Percentiles rank a stretch among this genome's conserved stretches.
phyloP scores from a whole-genome alignment of 2,888 invertebrate genomes.

The Melanargia galathea region DNA sequence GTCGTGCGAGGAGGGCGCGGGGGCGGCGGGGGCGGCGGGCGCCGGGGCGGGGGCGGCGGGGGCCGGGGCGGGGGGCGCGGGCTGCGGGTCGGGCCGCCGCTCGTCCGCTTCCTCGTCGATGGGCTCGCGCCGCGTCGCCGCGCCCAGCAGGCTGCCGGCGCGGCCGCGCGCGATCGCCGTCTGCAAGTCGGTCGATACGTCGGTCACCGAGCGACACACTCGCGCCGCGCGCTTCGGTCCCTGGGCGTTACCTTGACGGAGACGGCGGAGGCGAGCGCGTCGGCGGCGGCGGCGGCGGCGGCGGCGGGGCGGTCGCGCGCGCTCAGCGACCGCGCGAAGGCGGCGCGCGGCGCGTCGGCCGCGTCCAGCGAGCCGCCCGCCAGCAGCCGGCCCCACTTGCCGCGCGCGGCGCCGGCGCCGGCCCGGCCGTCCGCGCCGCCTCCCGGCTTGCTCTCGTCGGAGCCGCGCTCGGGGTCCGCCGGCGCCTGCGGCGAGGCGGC shows the following conservation, averaged over 20 bases:
- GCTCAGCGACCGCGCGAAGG: constrained; percentile 77
- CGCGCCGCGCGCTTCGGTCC: too few relatives aligned
- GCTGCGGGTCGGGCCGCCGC: constrained; percentile 67
- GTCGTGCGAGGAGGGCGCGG: constrained; percentile 62
- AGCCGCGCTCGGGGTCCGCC: constrained; percentile 42
- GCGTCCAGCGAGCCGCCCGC: constrained; percentile 91
- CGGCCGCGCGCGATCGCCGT: constrained; percentile 67
- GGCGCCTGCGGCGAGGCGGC: constrained; percentile 82
- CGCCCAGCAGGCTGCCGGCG: constrained; percentile 66
- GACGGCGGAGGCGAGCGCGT: neutral
- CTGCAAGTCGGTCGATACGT: constrained; percentile 51
- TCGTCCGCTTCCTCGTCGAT: constrained; percentile 91
- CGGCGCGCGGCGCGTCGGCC: constrained; percentile 77
- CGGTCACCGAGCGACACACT: too few relatives aligned
- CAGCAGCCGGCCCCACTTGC: constrained; percentile 92
- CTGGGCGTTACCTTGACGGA: neutral
- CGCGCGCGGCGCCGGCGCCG: constrained; percentile 59
- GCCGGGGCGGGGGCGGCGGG: constrained; percentile 54
- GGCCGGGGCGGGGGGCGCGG: constrained; percentile 52
- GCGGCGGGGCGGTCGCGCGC: constrained; percentile 76
- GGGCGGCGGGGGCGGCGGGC: constrained; percentile 50
- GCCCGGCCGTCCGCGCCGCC: constrained; percentile 58
- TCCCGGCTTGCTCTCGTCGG: constrained; percentile 39
- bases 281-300: constrained; percentile 20
- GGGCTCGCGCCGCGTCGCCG: constrained; percentile 86